These are phyloP conservation scores for Cheilosia grossa DNA, from an alignment of 2,888 invertebrate species.

Conservation along the genomic window DNA sequence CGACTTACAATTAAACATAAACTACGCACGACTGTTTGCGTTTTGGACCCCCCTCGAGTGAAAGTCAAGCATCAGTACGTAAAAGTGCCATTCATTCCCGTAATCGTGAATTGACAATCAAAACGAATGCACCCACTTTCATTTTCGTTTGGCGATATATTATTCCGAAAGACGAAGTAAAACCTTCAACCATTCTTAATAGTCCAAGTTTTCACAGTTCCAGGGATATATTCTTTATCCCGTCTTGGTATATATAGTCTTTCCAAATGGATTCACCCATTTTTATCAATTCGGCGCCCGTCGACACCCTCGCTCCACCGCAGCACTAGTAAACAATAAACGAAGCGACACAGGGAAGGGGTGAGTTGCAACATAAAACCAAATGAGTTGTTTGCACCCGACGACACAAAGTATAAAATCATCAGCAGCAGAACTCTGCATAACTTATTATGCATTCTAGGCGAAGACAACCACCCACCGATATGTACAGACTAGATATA, in stretches of 20 bases:
- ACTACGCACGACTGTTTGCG: background rate
- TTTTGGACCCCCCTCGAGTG: conserved; percentile 3
- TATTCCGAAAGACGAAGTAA: conserved; percentile 8
- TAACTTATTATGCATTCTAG: conserved; percentile 62
- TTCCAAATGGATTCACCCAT: conserved; percentile 42
- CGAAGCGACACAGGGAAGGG: background rate
- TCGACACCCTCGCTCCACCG: background rate
- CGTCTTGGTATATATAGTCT: conserved; percentile 15
- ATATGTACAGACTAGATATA: background rate
- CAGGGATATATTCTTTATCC: background rate
- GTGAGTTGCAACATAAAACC: conserved; percentile 30
- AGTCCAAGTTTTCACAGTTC: conserved; percentile 37
- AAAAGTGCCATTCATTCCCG: background rate
- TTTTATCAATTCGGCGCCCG: conserved; percentile 16
- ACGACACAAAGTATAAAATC: conserved; percentile 19
- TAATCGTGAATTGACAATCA: conserved; percentile 22
- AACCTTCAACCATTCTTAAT: conserved; percentile 23
- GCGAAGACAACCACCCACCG: conserved; percentile 40
- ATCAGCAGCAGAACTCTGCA: conserved; percentile 57
- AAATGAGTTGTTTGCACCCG: conserved; percentile 71
- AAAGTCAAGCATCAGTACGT: conserved; percentile 4
- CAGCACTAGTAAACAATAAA: conserved; percentile 32
- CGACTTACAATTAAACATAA: no score
- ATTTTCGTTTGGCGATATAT: conserved; percentile 22
- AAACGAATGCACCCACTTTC: conserved; percentile 18